Base-by-base conservation (phyloP, 2,888 invertebrate genomes). In the Pteria penguin region DNA sequence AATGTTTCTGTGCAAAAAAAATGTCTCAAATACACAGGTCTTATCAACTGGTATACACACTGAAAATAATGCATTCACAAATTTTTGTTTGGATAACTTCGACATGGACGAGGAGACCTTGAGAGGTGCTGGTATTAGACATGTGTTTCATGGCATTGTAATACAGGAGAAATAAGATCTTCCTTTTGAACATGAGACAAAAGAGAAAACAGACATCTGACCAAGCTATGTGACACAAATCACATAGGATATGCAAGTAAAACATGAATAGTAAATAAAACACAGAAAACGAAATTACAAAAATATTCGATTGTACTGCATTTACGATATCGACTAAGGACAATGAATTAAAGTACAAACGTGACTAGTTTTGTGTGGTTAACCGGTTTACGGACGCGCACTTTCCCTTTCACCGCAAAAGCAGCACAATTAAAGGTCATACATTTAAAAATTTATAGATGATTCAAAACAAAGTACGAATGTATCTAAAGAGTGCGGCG, bases 1-100 rank as follows among this genome's bases (percentile, higher is more conserved):
- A 68, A 81, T 75, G 2, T 77, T 79, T 1, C 76, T 79, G 75
- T 78, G 78, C 54, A 76, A 76, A 29, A n/a, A 18, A 57, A 24
- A n/a, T 18, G 24, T 18, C 24, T 57, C 57, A 14, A 45, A 45
- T 45, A 8, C 8, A 45, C 8, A 45, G 8, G 22, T 22, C 22
- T 24, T 57, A 22, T 22, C 57, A 24, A 18, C 11, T 8, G 24
- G 57, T 18, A 57, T 57, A 57, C 24, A 18, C 8, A 18, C 22
- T 8, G 57, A 57, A 22, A 24, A 24, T 57, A 57, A 57, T 57
- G 57, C 57, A 8, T 8, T 57, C 5, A 22, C 24, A 57, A 11
- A 57, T 24, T 65, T 65, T 45, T 33, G 45, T 29, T 67, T 52
- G 67, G 67, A 67, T 27, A 52, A 67, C 31, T 27, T 52, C 29